Evolutionary conservation across 2,797 vertebrate genomes (phyloP).

Genomic region (Falco biarmicus): DNA sequence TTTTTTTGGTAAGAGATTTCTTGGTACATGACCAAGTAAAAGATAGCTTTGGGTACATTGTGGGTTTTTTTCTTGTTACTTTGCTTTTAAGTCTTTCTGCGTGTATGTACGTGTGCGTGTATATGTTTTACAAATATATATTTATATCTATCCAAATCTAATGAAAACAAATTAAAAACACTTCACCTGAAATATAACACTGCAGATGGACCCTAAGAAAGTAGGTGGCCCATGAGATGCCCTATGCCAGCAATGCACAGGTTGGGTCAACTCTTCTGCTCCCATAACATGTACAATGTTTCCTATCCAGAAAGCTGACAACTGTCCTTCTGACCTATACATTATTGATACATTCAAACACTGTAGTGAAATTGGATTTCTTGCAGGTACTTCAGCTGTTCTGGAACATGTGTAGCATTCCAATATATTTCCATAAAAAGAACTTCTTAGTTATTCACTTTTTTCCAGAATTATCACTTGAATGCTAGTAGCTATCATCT

Average conservation of each 20-base stretch:
- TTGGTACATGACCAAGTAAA: background rate
- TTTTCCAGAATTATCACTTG: background rate
- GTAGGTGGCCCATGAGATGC: background rate
- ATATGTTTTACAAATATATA: background rate
- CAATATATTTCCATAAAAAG: background rate
- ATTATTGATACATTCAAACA: background rate
- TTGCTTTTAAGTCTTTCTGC: background rate
- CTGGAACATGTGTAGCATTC: background rate
- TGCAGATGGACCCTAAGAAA: background rate
- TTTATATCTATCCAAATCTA: background rate
- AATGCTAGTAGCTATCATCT: background rate
- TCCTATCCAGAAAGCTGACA: background rate
- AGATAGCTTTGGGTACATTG: background rate
- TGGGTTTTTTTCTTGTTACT: background rate
- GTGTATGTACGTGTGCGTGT: too few relatives aligned
- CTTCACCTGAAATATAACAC: background rate
- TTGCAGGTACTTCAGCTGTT: background rate
- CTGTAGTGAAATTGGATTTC: background rate
- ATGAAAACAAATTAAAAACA: background rate
- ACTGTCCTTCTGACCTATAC: background rate
- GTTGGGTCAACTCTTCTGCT: background rate
- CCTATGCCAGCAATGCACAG: background rate
- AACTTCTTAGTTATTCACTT: background rate
- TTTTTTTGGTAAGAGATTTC: background rate
- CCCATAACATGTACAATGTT: rapidly evolving